phyloP scores from a whole-genome alignment of 2,113 vertebrate species.

The Morone saxatilis region DNA sequence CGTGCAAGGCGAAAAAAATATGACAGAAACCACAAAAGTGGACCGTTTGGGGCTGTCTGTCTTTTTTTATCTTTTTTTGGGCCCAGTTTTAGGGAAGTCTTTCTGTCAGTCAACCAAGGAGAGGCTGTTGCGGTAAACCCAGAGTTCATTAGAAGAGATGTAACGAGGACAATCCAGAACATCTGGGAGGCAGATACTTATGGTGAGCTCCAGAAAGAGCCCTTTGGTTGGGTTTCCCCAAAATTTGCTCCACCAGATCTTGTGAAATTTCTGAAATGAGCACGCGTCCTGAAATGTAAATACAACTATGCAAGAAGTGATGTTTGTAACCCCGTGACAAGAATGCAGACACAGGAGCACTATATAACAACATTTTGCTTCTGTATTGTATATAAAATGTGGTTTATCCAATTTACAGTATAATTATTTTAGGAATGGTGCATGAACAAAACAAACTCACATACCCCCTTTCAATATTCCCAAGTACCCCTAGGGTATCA shows the following conservation, averaged over 20 bases:
- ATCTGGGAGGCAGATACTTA: constrained; percentile 47
- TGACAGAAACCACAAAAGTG: constrained; percentile 10
- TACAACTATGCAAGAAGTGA: too few species aligned
- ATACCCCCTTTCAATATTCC: too few species aligned
- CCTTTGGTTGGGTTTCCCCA: constrained; percentile 47
- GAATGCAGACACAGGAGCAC: background rate
- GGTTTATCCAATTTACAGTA: too few species aligned
- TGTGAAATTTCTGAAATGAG: constrained; percentile 37
- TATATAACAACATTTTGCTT: background rate
- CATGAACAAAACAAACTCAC: too few species aligned
- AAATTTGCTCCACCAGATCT: constrained; percentile 36
- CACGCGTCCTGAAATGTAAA: background rate
- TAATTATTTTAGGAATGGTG: too few species aligned
- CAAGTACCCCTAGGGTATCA: too few species aligned
- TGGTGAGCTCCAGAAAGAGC: background rate
- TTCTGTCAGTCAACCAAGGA: constrained; percentile 7
- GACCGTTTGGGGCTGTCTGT: background rate
- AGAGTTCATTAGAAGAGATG: constrained; percentile 36
- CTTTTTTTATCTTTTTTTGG: background rate
- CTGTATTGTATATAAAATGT: background rate
- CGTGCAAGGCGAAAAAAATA: background rate
- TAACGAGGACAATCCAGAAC: constrained; percentile 52
- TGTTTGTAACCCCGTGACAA: background rate
- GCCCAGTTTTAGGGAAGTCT: constrained; percentile 14
- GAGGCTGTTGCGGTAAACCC: constrained; percentile 24